Base-by-base conservation (phyloP, 2,113 vertebrate genomes). In the Furnarius figulus region DNA sequence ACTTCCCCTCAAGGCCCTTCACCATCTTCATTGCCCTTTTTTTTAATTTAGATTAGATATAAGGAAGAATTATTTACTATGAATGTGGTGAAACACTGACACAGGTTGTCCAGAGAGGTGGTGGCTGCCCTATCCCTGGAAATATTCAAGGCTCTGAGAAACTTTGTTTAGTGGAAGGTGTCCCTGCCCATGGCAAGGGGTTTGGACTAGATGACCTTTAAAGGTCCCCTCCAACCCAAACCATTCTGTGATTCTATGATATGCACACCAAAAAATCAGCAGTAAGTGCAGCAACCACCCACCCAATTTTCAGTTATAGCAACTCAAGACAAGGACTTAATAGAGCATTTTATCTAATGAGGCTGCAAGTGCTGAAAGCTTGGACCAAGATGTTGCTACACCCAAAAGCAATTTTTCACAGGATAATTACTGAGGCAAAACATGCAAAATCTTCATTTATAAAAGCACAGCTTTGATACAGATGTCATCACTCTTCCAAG, bases 91-190 rank as follows among this genome's bases (percentile, higher is more conserved):
- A 24, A 23, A 22, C 33, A 59, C 39, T 73, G 71, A 31, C 23
- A 56, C 17, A 74, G 18, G 39, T 0, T n/a, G 12, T 12, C 30
- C 31, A 44, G 37, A 44, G 39, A 44, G 40, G 30, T 37, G 42
- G 31, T 74, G 52, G 52, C 18, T 74, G 31, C 40, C 31, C 12
- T 40, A 44, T 44, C 17, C 39, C 2, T 56, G 72, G 18, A 35
- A 58, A 23, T 44, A 14, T 58, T 25, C 40, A 58, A 35, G 53
- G 31, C 42, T 47, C 66, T 15, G 12, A 67, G 10, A 6, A 59
- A 16, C 12, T 6, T 39, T 37, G 14, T 2, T 1, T 11, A 33
- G 44, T 28, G 23, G 33, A 8, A 37, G 3, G 1, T 33, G 23
- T 28, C 22, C 18, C 31, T 28, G 22, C 19, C 12, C 15, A 5